Conservation (phyloP, 2,113 vertebrate genomes). For the Oreocharis arfaki region DNA sequence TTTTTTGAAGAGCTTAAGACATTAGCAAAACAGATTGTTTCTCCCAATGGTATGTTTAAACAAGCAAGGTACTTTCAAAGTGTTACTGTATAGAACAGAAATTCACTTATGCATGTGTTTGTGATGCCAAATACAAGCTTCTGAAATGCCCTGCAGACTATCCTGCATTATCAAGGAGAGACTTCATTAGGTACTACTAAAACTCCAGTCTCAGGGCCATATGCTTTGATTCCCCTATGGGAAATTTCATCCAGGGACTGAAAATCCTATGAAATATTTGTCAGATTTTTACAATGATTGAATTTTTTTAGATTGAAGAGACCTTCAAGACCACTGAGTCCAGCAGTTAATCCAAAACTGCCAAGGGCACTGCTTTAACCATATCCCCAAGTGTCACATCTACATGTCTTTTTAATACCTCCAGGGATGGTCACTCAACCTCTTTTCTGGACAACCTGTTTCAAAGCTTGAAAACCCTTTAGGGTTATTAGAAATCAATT, state of each 20-base stretch:
- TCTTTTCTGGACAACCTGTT: neutral
- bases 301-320: neutral
- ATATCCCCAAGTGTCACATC: neutral
- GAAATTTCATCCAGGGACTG: neutral
- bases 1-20: constrained; percentile 4
- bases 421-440: neutral
- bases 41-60: constrained; percentile 43
- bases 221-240: neutral
- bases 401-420: fast-evolving
- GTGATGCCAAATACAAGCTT: neutral
- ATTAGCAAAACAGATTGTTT: constrained; percentile 52
- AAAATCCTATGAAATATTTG: neutral
- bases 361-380: neutral
- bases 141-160: neutral
- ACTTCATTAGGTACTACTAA: neutral
- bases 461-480: neutral
- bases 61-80: constrained; percentile 26
- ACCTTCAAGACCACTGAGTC: neutral
- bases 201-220: neutral
- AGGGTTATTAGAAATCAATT: neutral
- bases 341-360: neutral
- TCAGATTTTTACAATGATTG: neutral
- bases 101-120: neutral
- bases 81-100: neutral
- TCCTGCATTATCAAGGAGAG: neutral